phyloP scores from a whole-genome alignment of 1,140 invertebrate species.

The Euwallacea fornicatus region DNA sequence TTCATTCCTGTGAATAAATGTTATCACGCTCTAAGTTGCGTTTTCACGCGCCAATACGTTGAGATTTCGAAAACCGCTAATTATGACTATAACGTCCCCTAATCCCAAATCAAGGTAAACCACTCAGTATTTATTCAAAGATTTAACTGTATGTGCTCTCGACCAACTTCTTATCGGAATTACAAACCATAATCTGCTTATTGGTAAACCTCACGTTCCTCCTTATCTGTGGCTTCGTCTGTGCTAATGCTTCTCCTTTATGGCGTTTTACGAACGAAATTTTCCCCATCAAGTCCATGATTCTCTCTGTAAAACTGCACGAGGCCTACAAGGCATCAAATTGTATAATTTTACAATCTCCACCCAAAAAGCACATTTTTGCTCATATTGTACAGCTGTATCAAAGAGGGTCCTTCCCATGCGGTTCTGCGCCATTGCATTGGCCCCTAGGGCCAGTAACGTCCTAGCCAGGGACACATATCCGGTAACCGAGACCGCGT shows the following conservation, averaged over 20 bases:
- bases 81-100: too few species aligned
- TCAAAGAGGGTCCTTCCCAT: slow-evolving; percentile 9
- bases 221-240: neutral
- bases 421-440: neutral
- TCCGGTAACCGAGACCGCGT: slow-evolving; percentile 27
- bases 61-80: too few species aligned
- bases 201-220: neutral
- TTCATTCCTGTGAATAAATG: too few species aligned
- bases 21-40: too few species aligned
- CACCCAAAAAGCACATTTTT: slow-evolving; percentile 8
- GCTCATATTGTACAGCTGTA: slow-evolving; percentile 14
- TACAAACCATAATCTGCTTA: neutral
- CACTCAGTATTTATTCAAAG: too few species aligned
- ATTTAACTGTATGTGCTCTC: too few species aligned
- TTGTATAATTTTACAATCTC: neutral
- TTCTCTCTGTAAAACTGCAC: neutral
- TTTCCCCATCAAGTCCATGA: neutral
- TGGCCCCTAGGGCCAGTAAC: slow-evolving; percentile 10
- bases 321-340: neutral
- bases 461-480: slow-evolving; percentile 17
- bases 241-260: neutral
- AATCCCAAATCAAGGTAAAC: too few species aligned
- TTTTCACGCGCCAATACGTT: too few species aligned
- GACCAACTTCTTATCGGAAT: too few species aligned
- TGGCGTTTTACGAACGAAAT: neutral